A percentile compares a stretch with the other conserved stretches of the same genome.
Conservation (phyloP, 2,888 invertebrate genomes). For the Pterostichus niger region DNA sequence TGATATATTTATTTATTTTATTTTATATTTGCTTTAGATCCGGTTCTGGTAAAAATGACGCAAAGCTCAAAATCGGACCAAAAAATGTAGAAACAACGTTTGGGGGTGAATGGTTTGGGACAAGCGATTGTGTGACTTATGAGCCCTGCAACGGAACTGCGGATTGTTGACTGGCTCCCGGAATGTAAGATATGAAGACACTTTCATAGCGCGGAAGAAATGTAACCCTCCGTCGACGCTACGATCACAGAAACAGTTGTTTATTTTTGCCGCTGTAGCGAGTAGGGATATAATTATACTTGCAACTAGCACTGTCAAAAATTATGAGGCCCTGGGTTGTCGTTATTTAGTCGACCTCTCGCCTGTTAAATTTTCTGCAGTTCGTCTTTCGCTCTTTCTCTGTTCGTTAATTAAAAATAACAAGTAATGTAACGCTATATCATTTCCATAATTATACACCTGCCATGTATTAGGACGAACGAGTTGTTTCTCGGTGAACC, state of each 20-base stretch:
- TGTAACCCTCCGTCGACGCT: slow-evolving; percentile 40
- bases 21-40: no score
- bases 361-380: slow-evolving; percentile 25
- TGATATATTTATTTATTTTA: no score
- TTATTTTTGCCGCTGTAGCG: slow-evolving; percentile 22
- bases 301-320: slow-evolving; percentile 20
- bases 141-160: slow-evolving; percentile 53
- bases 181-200: slow-evolving; percentile 65
- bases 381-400: slow-evolving; percentile 24
- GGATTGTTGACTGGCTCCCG: slow-evolving; percentile 64
- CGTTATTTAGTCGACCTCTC: slow-evolving; percentile 1
- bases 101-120: slow-evolving; percentile 12
- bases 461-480: slow-evolving; percentile 30
- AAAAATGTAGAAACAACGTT: neutral
- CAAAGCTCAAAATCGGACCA: slow-evolving; percentile 31
- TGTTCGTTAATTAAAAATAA: slow-evolving; percentile 60
- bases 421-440: slow-evolving; percentile 55
- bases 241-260: slow-evolving; percentile 49
- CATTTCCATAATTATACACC: slow-evolving; percentile 60
- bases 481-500: slow-evolving; percentile 38
- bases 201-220: slow-evolving; percentile 65
- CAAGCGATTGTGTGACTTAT: slow-evolving; percentile 53
- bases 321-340: slow-evolving; percentile 18
- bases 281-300: slow-evolving; percentile 39
- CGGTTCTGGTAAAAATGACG: no score